Evolutionary conservation across 2,113 vertebrate genomes (phyloP).

Genomic region (Muntiacus reevesi): DNA sequence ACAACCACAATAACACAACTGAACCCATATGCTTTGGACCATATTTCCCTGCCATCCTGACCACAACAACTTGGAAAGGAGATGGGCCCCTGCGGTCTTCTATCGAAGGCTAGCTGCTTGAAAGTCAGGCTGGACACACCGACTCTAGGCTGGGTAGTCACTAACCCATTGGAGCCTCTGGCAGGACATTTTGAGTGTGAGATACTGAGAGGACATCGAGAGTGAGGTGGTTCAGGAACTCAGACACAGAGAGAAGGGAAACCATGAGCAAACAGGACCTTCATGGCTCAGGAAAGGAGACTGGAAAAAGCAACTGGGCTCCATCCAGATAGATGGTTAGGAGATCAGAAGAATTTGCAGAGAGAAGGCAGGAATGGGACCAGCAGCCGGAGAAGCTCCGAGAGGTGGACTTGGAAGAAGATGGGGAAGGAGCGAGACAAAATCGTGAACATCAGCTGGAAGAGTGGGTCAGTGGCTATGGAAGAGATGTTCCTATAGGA

Average conservation of each 20-base stretch:
- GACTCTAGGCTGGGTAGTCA: too few relatives aligned
- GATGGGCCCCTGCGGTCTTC: accelerated
- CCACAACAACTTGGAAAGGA: neutral
- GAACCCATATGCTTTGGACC: too few relatives aligned
- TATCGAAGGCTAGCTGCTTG: neutral
- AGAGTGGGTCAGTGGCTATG: accelerated
- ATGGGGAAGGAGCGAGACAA: neutral
- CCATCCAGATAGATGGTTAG: accelerated
- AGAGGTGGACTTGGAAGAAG: neutral
- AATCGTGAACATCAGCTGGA: accelerated
- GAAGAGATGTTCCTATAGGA: accelerated
- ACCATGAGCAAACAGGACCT: neutral
- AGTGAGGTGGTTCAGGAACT: neutral
- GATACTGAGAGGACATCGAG: neutral
- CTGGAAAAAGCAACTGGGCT: accelerated
- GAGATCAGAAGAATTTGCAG: neutral
- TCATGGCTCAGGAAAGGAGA: neutral
- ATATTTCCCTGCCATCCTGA: neutral
- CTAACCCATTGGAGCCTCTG: too few relatives aligned
- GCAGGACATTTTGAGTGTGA: neutral
- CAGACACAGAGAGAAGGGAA: neutral
- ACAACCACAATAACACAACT: neutral
- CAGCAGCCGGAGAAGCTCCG: accelerated
- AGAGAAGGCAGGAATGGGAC: neutral
- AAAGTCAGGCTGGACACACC: neutral